These are phyloP conservation scores for Lithodes maja DNA, from an alignment of 2,888 invertebrate genomes.

Conservation along the genomic window DNA sequence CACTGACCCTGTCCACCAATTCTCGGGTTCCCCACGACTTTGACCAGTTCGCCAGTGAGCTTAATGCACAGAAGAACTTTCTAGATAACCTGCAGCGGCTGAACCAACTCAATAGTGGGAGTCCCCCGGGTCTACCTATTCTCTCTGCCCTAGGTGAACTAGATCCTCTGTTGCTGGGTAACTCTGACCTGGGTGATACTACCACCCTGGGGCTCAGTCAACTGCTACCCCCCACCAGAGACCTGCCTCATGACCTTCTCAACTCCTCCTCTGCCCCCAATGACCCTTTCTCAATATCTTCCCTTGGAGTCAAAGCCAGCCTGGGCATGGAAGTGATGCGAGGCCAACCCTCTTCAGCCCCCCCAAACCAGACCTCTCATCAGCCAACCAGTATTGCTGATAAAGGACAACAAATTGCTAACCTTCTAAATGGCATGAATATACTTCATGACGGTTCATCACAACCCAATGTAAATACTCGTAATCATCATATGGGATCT, in stretches of 20 bases:
- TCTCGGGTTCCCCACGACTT: slow-evolving; percentile 47
- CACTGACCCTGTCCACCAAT: slow-evolving; percentile 40
- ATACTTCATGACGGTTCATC: slow-evolving; percentile 44
- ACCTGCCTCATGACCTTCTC: slow-evolving; percentile 57
- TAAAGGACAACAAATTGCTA: slow-evolving; percentile 58
- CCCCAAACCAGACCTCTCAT: slow-evolving; percentile 49
- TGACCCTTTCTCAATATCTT: slow-evolving; percentile 54
- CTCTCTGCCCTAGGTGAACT: slow-evolving; percentile 55
- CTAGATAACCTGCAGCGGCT: slow-evolving; percentile 66
- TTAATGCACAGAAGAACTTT: slow-evolving; percentile 68
- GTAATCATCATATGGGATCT: slow-evolving; percentile 47
- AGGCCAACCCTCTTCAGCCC: slow-evolving; percentile 53
- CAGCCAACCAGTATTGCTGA: slow-evolving; percentile 52
- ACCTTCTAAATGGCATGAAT: slow-evolving; percentile 53
- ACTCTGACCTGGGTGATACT: slow-evolving; percentile 55
- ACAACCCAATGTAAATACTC: slow-evolving; percentile 36
- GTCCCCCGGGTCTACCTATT: slow-evolving; percentile 54
- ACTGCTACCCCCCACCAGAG: slow-evolving; percentile 46
- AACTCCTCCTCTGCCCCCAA: slow-evolving; percentile 51
- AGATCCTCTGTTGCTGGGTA: slow-evolving; percentile 55
- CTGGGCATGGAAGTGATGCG: slow-evolving; percentile 51
- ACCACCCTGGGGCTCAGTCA: slow-evolving; percentile 50
- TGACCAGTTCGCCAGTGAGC: slow-evolving; percentile 59
- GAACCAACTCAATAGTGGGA: slow-evolving; percentile 65
- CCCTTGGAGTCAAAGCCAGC: slow-evolving; percentile 46